Base-by-base conservation (phyloP, 1,140 invertebrate species). In the Campoletis sonorensis region DNA sequence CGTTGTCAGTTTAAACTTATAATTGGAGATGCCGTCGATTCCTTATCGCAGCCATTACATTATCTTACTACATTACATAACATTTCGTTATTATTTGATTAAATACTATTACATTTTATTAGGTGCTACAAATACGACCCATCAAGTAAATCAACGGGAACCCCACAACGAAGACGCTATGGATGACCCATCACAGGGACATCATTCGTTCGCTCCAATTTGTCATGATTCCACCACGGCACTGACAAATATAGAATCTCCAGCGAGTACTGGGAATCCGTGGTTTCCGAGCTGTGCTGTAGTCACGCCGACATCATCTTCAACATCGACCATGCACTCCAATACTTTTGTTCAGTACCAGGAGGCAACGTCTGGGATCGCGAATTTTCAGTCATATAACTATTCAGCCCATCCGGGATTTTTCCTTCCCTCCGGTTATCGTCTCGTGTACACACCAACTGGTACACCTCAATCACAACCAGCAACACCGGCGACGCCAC, bases 341-440 rank as follows among this genome's bases (percentile, higher is more conserved):
- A 68, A 81, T 11, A 82, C 84, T 70, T 91, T 88, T 70, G 86
- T 91, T 13, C 89, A 91, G 18, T 91, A 92, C 77, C 88, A 90
- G 58, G 89, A 91, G 40, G 84, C 88, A 70, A 84, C 88, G 45
- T 64, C 85, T n/a, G 67, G 86, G 18, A 80, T 90, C 37, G 58
- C 87, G 23, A 91, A 91, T 80, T 90, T 90, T 79, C 88, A 88
- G 70, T 80, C 87, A 4, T 91, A 89, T 30, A 87, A 85, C 49
- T 89, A 88, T 70, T 86, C 90, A 15, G 85, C 91, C 0, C 86
- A 90, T 26, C 87, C 90, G 4, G 88, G 91, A 45, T 91, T 92
- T 84, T 91, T 91, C 75, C 80, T 92, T 61, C 88, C 91, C 13
- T 86, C 91, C 70, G 91, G 91, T 37, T 92, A 91, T 79, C 85